Evolutionary conservation across 2,113 vertebrate genomes (phyloP).

Genomic region (Uria lomvia): DNA sequence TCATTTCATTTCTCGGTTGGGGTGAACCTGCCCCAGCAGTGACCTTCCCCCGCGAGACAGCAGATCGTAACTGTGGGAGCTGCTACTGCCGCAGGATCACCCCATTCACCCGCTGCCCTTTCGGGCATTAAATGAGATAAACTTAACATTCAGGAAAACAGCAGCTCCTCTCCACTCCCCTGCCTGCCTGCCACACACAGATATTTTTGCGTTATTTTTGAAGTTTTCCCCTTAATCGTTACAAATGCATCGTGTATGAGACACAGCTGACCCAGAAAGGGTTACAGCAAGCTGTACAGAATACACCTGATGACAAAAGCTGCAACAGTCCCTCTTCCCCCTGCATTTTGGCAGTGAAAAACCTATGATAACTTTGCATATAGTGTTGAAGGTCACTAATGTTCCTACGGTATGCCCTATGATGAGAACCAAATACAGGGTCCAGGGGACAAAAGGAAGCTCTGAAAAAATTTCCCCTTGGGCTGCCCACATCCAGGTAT

Average conservation of each 20-base stretch:
- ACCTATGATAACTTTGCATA: neutral
- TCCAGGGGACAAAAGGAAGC: neutral
- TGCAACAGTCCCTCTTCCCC: neutral
- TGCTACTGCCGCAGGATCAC: neutral
- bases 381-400: neutral
- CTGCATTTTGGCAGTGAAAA: slow-evolving; percentile 1
- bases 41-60: no score
- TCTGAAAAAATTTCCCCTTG: neutral
- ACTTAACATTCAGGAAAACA: neutral
- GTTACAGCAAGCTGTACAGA: neutral
- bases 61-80: neutral
- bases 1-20: neutral
- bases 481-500: neutral
- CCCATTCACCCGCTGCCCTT: neutral
- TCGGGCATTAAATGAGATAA: neutral
- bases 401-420: neutral
- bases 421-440: neutral
- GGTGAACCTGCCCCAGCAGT: neutral
- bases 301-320: neutral
- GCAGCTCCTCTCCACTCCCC: neutral
- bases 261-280: neutral
- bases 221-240: neutral
- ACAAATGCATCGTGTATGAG: neutral
- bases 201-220: neutral
- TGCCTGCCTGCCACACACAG: neutral